These are phyloP conservation scores for Apodemia mormo DNA, from an alignment of 2,888 invertebrate genomes.

Conservation along the genomic window DNA sequence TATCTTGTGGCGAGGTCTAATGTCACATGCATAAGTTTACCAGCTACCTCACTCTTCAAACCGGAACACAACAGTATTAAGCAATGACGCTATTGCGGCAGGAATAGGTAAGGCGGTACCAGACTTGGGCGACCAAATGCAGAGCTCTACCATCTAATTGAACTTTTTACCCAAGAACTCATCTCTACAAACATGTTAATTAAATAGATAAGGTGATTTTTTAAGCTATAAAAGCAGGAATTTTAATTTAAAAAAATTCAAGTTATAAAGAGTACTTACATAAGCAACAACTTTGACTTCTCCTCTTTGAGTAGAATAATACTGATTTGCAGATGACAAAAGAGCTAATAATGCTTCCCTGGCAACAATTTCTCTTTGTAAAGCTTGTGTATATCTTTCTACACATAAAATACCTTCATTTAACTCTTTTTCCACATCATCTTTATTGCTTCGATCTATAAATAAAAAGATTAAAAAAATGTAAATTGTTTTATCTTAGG, in stretches of 20 bases:
- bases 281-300: constrained; percentile 98
- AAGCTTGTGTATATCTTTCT: constrained; percentile 89
- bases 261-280: constrained; percentile 82
- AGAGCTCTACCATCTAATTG: too few relatives aligned
- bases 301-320: constrained; percentile 93
- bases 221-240: too few relatives aligned
- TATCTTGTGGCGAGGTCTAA: too few relatives aligned
- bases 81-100: too few relatives aligned
- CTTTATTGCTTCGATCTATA: constrained; percentile 90
- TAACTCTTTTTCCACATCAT: constrained; percentile 93
- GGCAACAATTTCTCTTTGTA: constrained; percentile 92
- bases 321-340: constrained; percentile 90
- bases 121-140: too few relatives aligned
- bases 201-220: too few relatives aligned
- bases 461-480: constrained; percentile 24
- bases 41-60: too few relatives aligned
- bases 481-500: not conserved
- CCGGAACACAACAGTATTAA: too few relatives aligned
- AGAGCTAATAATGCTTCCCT: constrained; percentile 89
- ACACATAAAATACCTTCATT: constrained; percentile 90
- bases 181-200: too few relatives aligned
- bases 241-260: not conserved
- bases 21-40: too few relatives aligned
- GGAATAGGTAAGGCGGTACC: too few relatives aligned
- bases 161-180: too few relatives aligned